Evolutionary conservation across 2,797 vertebrate species (phyloP).

Genomic region (Microctenopoma lineatum): DNA sequence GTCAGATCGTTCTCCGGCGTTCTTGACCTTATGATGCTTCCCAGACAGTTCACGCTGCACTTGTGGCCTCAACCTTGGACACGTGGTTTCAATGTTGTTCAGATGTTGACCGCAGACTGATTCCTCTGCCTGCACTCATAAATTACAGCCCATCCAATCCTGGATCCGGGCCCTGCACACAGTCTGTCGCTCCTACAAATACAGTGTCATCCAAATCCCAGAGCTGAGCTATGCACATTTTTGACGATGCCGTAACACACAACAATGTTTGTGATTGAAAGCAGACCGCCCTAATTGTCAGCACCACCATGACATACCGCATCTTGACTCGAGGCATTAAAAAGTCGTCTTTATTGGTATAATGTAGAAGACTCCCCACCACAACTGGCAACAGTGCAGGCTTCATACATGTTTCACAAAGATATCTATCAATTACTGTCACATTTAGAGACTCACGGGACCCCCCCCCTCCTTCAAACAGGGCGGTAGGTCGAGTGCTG

Average conservation of each 20-base stretch:
- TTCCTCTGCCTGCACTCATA: constrained; percentile 70
- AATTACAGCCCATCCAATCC: constrained; percentile 74
- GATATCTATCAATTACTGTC: constrained; percentile 72
- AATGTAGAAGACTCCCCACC: constrained; percentile 55
- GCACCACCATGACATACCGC: constrained; percentile 61
- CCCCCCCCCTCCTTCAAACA: constrained; percentile 20
- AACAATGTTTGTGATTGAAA: constrained; percentile 77
- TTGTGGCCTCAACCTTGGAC: constrained; percentile 73
- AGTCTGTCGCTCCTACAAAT: constrained; percentile 68
- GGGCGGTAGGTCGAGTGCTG: constrained; percentile 67
- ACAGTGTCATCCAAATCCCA: constrained; percentile 72
- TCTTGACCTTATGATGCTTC: constrained; percentile 65
- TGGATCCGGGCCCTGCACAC: constrained; percentile 62
- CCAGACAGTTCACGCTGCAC: constrained; percentile 61
- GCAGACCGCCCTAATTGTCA: constrained; percentile 75
- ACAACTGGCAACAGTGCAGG: constrained; percentile 45
- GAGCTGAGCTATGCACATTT: constrained; percentile 82
- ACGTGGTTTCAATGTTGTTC: constrained; percentile 78
- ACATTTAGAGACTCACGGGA: constrained; percentile 56
- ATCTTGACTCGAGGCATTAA: constrained; percentile 54
- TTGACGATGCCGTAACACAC: constrained; percentile 60
- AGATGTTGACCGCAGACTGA: constrained; percentile 73
- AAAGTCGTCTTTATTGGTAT: constrained; percentile 55
- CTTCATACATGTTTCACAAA: constrained; percentile 44
- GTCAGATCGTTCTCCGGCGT: constrained; percentile 20